Percentiles rank a stretch among this genome's conserved stretches.
Evolutionary conservation across 2,888 invertebrate genomes (phyloP).

Genomic region (Calameuta filiformis): DNA sequence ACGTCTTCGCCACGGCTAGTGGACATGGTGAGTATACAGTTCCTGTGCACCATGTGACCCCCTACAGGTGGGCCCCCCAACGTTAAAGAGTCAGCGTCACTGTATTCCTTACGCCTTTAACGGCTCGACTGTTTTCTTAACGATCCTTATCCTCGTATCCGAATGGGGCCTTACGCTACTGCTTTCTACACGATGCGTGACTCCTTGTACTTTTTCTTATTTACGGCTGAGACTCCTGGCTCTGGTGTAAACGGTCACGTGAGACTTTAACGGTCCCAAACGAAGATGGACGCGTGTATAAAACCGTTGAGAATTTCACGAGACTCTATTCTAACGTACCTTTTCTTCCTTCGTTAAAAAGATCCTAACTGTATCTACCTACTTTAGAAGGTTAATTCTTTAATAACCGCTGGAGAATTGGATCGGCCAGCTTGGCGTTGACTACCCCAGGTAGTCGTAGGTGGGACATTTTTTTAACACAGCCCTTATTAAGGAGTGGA

Average conservation of each 20-base stretch:
- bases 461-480: not conserved
- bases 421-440: not conserved
- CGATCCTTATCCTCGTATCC: not conserved
- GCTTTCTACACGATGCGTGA: not conserved
- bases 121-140: not conserved
- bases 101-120: not conserved
- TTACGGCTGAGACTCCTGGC: not conserved
- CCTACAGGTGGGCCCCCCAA: slow-evolving; percentile 47
- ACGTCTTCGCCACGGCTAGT: slow-evolving; percentile 49
- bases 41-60: slow-evolving; percentile 37
- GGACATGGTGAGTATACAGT: slow-evolving; percentile 12
- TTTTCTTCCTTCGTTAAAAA: not conserved
- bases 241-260: not conserved
- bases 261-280: not conserved
- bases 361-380: not conserved
- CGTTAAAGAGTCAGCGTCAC: not conserved
- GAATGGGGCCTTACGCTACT: not conserved
- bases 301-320: not conserved
- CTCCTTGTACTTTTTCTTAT: not conserved
- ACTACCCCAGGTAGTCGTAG: not conserved
- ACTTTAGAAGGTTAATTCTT: not conserved
- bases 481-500: not conserved
- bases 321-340: not conserved
- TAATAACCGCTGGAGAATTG: not conserved
- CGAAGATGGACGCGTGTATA: not conserved